Conservation (phyloP, 1,140 invertebrate genomes). For the Scaptodrosophila lebanonensis region DNA sequence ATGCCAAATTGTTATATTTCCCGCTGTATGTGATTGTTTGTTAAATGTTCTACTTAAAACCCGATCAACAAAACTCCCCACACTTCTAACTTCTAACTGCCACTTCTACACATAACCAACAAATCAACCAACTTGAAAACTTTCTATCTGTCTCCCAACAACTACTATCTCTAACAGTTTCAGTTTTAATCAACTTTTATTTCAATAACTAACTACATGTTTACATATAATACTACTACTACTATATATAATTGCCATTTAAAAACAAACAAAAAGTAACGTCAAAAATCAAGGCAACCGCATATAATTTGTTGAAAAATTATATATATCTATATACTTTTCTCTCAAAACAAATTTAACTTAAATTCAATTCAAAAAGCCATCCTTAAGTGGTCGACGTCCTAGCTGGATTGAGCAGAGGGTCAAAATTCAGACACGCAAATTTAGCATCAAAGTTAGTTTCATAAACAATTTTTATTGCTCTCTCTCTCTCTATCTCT, state of each 20-base stretch:
- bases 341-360: constrained; percentile 31
- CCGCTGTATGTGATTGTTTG: constrained; percentile 12
- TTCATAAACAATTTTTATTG: constrained; percentile 75
- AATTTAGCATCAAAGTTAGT: constrained; percentile 78
- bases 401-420: constrained; percentile 77
- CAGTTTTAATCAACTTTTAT: constrained; percentile 45
- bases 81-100: constrained; percentile 9
- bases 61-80: no score
- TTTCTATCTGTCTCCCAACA: constrained; percentile 6
- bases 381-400: constrained; percentile 77
- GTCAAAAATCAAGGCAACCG: no score
- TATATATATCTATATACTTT: constrained; percentile 33
- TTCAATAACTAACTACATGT: constrained; percentile 37
- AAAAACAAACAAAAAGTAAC: background rate
- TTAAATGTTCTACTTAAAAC: no score
- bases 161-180: constrained; percentile 28
- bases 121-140: constrained; percentile 22
- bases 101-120: constrained; percentile 33
- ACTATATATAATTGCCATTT: constrained; percentile 15
- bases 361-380: constrained; percentile 70
- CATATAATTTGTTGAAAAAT: constrained; percentile 3
- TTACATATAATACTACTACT: no score
- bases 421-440: constrained; percentile 77
- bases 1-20: constrained; percentile 36
- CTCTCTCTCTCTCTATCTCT: constrained; percentile 59